Evolutionary conservation across 2,888 invertebrate species (phyloP), one percentile per base, ranked within the genome.

Genomic region (Hemithea aestivaria): DNA sequence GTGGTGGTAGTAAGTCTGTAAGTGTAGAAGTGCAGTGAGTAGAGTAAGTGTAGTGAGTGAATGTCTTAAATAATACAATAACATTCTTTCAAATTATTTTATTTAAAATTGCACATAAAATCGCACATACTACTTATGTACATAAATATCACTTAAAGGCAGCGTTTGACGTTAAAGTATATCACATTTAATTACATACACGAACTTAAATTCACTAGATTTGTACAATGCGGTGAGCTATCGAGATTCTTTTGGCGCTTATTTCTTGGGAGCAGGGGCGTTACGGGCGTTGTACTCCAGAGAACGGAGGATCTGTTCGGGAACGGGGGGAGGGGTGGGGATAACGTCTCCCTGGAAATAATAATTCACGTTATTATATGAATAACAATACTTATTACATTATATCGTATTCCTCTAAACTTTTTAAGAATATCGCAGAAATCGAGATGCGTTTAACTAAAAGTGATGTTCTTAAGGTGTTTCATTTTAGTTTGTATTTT

Each of bases 271-370:
- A 27, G 2, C 20, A 20, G 45, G 42, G 0, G 49, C 39, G 42
- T 26, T 55, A 27, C 40, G 49, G 6, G 67, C 67, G 54, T 59
- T 65, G 70, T 67, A 76, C 1, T 64, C 82, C 27, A 85, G 64
- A 27, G 82, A 73, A 53, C 84, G 80, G 28, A 71, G 60, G 61
- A 89, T 89, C 46, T 65, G 77, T 1, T 70, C 64, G 2, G 89
- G 89, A 10, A 89, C 63, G 20, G 88, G 85, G 7, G 87, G 89
- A 10, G 88, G 60, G 1, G 83, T 83, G 33, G 89, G 89, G 44
- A 89, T 51, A 22, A 65, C 68, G 34, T 58, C 44, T 47, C 82
- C 73, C 81, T 82, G 70, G 6, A 66, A 70, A 49, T 40, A 51
- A 9, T 43, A 6, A 16, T 16, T 16, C 16, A 16, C 2, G 2